These are phyloP conservation scores for Oscheius onirici DNA, from an alignment of 2,888 invertebrate species.

Conservation along the genomic window DNA sequence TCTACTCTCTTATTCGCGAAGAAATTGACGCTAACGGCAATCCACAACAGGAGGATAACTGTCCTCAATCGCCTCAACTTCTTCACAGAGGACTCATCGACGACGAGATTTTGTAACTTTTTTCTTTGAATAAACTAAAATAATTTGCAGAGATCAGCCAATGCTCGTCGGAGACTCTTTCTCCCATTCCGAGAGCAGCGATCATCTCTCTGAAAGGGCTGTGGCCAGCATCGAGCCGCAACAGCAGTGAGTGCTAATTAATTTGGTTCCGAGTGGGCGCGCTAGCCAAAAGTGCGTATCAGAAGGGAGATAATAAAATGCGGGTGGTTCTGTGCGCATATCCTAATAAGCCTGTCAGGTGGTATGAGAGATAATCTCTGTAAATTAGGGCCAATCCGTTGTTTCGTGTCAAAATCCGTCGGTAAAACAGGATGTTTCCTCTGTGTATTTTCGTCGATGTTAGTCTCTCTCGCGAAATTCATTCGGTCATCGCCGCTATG, in stretches of 20 bases:
- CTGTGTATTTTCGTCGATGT: conserved; percentile 20
- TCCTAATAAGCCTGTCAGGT: no score
- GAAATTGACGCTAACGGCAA: conserved; percentile 33
- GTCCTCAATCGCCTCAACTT: conserved; percentile 17
- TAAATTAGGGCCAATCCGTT: neutral
- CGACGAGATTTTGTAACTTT: conserved; percentile 61
- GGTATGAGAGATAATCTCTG: no score
- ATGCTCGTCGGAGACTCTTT: conserved; percentile 61
- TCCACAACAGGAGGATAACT: conserved; percentile 4
- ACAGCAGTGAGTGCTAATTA: conserved; percentile 15
- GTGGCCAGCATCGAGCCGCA: conserved; percentile 27
- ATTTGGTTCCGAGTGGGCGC: no score
- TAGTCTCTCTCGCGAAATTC: conserved; percentile 15
- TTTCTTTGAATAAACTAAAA: neutral
- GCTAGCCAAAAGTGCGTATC: no score
- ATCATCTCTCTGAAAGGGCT: conserved; percentile 38
- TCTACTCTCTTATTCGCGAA: conserved; percentile 20
- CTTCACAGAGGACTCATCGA: conserved; percentile 52
- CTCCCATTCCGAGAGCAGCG: conserved; percentile 52
- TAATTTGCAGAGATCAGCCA: conserved; percentile 56
- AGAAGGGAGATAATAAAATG: no score
- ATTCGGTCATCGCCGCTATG: conserved; percentile 20
- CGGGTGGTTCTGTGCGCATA: no score
- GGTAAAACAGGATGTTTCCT: conserved; percentile 23
- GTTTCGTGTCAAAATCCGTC: neutral